phyloP scores from a whole-genome alignment of 2,113 vertebrate genomes.

The Apodemus speciosus region DNA sequence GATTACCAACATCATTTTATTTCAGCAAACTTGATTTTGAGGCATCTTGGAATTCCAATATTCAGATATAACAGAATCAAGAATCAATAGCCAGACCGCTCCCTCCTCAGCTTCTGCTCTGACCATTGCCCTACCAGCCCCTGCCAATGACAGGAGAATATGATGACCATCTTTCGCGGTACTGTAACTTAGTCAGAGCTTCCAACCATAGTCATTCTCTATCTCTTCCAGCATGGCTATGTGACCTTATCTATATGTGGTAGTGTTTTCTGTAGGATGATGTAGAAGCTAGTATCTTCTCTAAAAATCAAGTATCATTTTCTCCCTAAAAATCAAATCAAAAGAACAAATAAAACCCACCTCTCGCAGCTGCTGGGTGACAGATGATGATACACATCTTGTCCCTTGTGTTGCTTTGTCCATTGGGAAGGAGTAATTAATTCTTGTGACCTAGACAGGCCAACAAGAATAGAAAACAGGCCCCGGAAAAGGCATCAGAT shows the following conservation, averaged over 20 bases:
- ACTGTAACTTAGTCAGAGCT: neutral
- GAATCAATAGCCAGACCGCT: accelerated
- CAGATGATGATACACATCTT: neutral
- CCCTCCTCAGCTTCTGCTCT: accelerated
- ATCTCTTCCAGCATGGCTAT: accelerated
- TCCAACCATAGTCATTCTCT: too few relatives aligned
- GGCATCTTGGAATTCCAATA: neutral
- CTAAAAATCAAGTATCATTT: neutral
- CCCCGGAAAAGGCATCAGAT: neutral
- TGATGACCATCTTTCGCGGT: neutral
- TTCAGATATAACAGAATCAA: neutral
- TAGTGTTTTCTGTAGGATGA: neutral
- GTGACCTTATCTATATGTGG: neutral
- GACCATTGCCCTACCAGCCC: too few relatives aligned
- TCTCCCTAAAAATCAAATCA: neutral
- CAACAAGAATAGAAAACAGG: neutral
- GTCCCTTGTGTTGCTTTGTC: neutral
- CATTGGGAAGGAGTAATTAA: neutral
- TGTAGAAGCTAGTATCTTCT: neutral
- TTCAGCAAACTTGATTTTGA: neutral
- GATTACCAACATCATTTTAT: neutral
- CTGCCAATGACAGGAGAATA: neutral
- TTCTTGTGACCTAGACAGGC: neutral
- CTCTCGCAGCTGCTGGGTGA: neutral
- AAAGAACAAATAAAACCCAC: neutral